Evolutionary conservation across 2,113 vertebrate species (phyloP).

Genomic region (Anguilla rostrata): DNA sequence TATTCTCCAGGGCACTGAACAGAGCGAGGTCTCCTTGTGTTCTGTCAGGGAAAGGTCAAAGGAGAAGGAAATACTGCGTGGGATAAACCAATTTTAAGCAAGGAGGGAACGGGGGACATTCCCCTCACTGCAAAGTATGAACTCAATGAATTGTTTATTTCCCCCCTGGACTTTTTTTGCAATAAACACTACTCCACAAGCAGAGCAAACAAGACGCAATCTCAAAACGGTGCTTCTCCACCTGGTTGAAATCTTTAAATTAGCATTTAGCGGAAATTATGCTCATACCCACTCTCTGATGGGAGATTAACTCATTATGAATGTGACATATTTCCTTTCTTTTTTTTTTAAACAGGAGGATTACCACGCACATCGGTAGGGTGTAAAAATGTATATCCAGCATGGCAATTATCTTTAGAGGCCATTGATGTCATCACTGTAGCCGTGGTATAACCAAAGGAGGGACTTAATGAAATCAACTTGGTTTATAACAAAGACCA

Average conservation of each 20-base stretch:
- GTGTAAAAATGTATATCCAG: not conserved
- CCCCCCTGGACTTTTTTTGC: not conserved
- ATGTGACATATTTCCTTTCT: not conserved
- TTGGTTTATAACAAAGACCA: not conserved
- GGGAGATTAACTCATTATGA: not conserved
- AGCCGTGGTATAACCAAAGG: not conserved
- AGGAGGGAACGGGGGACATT: not conserved
- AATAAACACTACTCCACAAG: not conserved
- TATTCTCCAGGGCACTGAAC: slow-evolving; percentile 17
- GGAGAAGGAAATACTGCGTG: slow-evolving; percentile 30
- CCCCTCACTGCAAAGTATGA: not conserved
- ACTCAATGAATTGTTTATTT: not conserved
- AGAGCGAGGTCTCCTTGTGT: slow-evolving; percentile 8
- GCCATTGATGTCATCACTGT: not conserved
- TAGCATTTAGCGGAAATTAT: not conserved
- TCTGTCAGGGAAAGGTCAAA: slow-evolving; percentile 32
- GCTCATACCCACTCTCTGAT: not conserved
- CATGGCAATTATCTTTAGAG: not conserved
- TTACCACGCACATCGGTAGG: not conserved
- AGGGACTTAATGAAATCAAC: not conserved
- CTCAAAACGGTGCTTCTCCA: too few species aligned
- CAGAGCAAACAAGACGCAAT: too few species aligned
- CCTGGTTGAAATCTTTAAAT: too few species aligned
- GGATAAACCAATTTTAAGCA: not conserved
- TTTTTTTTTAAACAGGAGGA: not conserved